Conservation (phyloP, 37 sponge, comb jelly and placozoan genomes). For the Beroe forskalii region DNA sequence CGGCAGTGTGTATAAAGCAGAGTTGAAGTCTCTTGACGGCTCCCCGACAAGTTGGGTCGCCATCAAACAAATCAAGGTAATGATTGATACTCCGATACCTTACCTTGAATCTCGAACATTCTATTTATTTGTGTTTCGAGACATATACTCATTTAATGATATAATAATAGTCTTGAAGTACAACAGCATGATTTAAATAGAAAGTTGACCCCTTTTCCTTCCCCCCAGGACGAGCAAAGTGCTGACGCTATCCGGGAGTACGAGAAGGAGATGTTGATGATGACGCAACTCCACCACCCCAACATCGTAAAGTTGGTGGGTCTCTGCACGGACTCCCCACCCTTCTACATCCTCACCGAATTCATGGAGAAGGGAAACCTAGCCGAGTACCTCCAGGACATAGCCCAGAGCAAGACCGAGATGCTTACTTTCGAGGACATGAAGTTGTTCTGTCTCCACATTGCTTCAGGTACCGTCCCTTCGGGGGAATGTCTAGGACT, state of each 20-base stretch:
- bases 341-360: slow-evolving; percentile 62
- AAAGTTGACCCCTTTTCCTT: too few relatives aligned
- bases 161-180: not conserved
- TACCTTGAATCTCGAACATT: too few relatives aligned
- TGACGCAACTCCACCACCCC: slow-evolving; percentile 65
- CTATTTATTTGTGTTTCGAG: too few relatives aligned
- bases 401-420: slow-evolving; percentile 61
- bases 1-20: slow-evolving; percentile 55
- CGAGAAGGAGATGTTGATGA: slow-evolving; percentile 65
- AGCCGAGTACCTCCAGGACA: slow-evolving; percentile 55
- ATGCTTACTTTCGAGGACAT: not conserved
- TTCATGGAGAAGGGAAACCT: slow-evolving; percentile 62
- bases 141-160: not conserved
- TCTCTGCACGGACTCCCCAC: slow-evolving; percentile 58
- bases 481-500: too few relatives aligned
- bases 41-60: slow-evolving; percentile 30
- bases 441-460: slow-evolving; percentile 6
- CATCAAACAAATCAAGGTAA: slow-evolving; percentile 63
- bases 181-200: too few relatives aligned
- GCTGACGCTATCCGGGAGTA: slow-evolving; percentile 38
- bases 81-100: too few relatives aligned
- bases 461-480: slow-evolving; percentile 63
- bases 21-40: slow-evolving; percentile 31
- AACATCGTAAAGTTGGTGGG: slow-evolving; percentile 61
- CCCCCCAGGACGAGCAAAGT: slow-evolving; percentile 28